Evolutionary conservation across 2,888 invertebrate species (phyloP).

Genomic region (Phalangium opilio): DNA sequence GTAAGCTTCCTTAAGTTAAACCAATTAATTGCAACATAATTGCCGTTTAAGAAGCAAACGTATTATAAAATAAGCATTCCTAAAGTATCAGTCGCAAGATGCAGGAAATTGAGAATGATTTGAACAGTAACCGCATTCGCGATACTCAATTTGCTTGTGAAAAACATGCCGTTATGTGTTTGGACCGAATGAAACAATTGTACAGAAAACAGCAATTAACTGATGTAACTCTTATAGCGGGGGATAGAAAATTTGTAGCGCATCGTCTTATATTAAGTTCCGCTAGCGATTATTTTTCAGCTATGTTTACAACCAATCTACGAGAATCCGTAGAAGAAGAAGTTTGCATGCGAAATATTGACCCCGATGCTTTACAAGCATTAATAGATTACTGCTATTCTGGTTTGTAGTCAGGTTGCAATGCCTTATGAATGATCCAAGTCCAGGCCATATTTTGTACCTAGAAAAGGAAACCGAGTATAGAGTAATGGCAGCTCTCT

Average conservation of each 20-base stretch:
- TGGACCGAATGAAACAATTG: constrained; percentile 67
- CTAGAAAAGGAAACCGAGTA: too few relatives aligned
- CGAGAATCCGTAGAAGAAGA: constrained; percentile 67
- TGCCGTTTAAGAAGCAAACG: too few relatives aligned
- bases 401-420: constrained; percentile 35
- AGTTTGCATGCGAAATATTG: constrained; percentile 66
- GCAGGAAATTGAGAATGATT: too few relatives aligned
- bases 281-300: constrained; percentile 84
- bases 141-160: not conserved
- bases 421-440: constrained; percentile 23
- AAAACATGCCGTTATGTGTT: constrained; percentile 61
- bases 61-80: too few relatives aligned
- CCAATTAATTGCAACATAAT: too few relatives aligned
- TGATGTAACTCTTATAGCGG: constrained; percentile 72
- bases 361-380: constrained; percentile 66
- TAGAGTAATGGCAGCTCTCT: too few relatives aligned
- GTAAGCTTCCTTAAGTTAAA: too few relatives aligned
- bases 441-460: not conserved
- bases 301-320: constrained; percentile 83
- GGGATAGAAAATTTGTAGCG: constrained; percentile 49
- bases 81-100: too few relatives aligned
- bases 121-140: too few relatives aligned
- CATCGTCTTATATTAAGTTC: constrained; percentile 79
- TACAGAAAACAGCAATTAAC: constrained; percentile 65
- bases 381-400: constrained; percentile 84